Evolutionary conservation across 92 coral and sea anemone species (phyloP).

Genomic region (Heteractis magnifica): DNA sequence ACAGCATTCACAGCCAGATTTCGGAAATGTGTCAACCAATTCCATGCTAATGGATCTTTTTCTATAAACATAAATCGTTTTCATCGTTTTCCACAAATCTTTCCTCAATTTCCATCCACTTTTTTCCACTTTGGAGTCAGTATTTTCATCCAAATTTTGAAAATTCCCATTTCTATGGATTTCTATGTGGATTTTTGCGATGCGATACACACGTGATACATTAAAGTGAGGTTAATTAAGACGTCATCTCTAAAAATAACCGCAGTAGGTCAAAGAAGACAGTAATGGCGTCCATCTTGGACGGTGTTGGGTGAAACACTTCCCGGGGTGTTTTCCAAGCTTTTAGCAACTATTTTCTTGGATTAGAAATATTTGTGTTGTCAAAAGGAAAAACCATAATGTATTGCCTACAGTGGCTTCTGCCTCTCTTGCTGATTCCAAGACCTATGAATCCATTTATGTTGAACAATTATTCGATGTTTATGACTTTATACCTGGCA

Average conservation of each 20-base stretch:
- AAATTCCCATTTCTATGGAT: too few species aligned
- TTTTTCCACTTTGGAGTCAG: too few species aligned
- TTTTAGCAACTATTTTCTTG: background rate
- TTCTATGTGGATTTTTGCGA: background rate
- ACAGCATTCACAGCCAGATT: too few species aligned
- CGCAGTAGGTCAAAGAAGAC: background rate
- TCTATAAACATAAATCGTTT: too few species aligned
- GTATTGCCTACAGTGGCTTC: constrained; percentile 98
- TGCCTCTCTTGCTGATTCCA: constrained; percentile 93
- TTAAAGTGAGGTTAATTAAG: background rate
- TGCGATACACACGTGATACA: background rate
- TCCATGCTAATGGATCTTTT: too few species aligned
- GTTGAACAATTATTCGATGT: constrained; percentile 98
- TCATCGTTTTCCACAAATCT: too few species aligned
- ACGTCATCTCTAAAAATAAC: background rate
- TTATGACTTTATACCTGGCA: constrained; percentile 97
- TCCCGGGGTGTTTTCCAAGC: background rate
- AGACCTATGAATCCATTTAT: constrained; percentile 93
- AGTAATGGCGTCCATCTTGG: constrained; percentile 14
- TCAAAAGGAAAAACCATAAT: constrained; percentile 33
- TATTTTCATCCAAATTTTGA: too few species aligned
- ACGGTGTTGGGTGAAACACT: background rate
- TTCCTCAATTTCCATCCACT: too few species aligned
- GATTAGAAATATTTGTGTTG: background rate
- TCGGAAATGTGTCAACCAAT: too few species aligned